Evolutionary conservation across 2,113 vertebrate genomes (phyloP), one percentile per base, ranked within the genome.

Genomic region (Pygathrix nemaeus): DNA sequence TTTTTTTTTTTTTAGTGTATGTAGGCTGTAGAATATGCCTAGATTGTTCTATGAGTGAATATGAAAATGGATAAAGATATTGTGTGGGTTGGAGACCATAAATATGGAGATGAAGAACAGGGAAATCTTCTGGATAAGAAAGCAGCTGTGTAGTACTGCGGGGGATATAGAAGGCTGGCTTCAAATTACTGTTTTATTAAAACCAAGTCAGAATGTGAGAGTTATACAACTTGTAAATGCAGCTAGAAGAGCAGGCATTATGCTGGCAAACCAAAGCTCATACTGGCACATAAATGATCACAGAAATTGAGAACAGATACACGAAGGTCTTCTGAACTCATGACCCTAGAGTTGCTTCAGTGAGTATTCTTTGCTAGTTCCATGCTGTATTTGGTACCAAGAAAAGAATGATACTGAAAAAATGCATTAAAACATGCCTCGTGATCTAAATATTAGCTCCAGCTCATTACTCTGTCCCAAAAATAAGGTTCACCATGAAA

Each of bases 11-110:
- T 68, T 38, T 84, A 76, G 79, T 82, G 2, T 40, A 32, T 32
- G 92, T 91, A n/a, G 88, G 94, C 43, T 89, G 59, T 76, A 32
- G 79, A 59, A 91, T 95, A 48, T 93, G 79, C 96, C 55, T 96
- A 78, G 79, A 90, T 88, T 87, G 38, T 96, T 82, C 86, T 35
- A 55, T 84, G 94, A 78, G 81, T 96, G 83, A 45, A 66, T 84
- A 68, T 66, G 64, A 78, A 93, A 96, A 73, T 94, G 68, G 40
- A 27, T 68, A 82, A 97, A 82, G 64, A 83, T 82, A 32, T 1
- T 12, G 1, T 64, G 66, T 90, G 79, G 73, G 92, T 20, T 20
- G 90, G 30, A 96, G 66, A 76, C 80, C 91, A 57, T 86, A 30
- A 80, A 27, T 18, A 38, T 20, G 25, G 23, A 72, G 5, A 40